Percentiles rank a stretch among this genome's conserved stretches.
phyloP scores from a whole-genome alignment of 2,888 invertebrate species.

The Drosophila leonis region DNA sequence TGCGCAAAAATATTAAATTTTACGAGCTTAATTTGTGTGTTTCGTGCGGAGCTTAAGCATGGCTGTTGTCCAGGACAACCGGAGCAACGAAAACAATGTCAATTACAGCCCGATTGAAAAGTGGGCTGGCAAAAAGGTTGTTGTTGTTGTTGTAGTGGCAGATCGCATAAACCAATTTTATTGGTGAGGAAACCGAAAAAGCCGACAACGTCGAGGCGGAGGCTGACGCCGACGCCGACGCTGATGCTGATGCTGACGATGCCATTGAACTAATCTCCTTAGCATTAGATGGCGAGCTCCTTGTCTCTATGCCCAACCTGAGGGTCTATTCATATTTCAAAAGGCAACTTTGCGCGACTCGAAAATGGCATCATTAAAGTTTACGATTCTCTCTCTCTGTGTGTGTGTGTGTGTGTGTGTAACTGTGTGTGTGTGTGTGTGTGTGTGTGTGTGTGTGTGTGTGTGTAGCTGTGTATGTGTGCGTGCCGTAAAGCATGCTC shows the following conservation, averaged over 20 bases:
- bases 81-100: slow-evolving; percentile 61
- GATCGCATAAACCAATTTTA: slow-evolving; percentile 76
- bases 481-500: slow-evolving; percentile 69
- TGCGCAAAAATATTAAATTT: slow-evolving; percentile 75
- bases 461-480: slow-evolving; percentile 26
- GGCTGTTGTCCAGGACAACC: slow-evolving; percentile 58
- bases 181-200: slow-evolving; percentile 54
- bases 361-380: slow-evolving; percentile 81
- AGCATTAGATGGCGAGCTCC: slow-evolving; percentile 57
- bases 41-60: slow-evolving; percentile 66
- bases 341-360: slow-evolving; percentile 76
- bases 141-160: slow-evolving; percentile 45
- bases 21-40: slow-evolving; percentile 79
- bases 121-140: slow-evolving; percentile 69
- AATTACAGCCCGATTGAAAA: slow-evolving; percentile 80
- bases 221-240: background rate
- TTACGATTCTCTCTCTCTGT: slow-evolving; percentile 67
- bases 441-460: slow-evolving; percentile 3
- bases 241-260: background rate
- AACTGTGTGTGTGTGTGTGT: slow-evolving; percentile 34
- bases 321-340: slow-evolving; percentile 79
- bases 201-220: slow-evolving; percentile 18
- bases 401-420: slow-evolving; percentile 25
- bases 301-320: slow-evolving; percentile 14
- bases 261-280: slow-evolving; percentile 78